Evolutionary conservation across 2,888 invertebrate genomes (phyloP).

Genomic region (Phyto melanocephala): DNA sequence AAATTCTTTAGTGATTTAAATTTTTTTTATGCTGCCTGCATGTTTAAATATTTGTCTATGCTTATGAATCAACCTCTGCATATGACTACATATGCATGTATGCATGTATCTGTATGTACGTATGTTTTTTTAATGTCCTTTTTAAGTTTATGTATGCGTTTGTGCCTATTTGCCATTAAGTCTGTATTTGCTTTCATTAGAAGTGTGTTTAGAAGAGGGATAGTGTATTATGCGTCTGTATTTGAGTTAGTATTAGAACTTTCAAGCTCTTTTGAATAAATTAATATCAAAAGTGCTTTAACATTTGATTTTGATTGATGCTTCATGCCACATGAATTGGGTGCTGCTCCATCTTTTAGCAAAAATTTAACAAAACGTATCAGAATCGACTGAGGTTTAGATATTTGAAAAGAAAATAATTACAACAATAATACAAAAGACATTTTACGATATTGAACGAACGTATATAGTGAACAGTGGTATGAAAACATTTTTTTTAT

Average conservation of each 20-base stretch:
- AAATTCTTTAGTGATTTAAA: not conserved
- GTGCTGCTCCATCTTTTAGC: not conserved
- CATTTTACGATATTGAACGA: not conserved
- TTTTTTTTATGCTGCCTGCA: not conserved
- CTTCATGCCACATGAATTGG: conserved; percentile 66
- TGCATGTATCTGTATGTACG: not conserved
- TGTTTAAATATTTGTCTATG: not conserved
- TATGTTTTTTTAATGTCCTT: not conserved
- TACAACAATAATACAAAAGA: not conserved
- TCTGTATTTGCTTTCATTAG: not conserved
- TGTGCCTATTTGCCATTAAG: conserved; percentile 13
- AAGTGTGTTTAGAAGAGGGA: not conserved
- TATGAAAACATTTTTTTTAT: too few species aligned
- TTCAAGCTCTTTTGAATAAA: conserved; percentile 76
- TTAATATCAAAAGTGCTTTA: conserved; percentile 78
- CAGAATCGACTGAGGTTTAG: not conserved
- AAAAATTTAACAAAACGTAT: conserved; percentile 15
- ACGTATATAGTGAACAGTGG: too few species aligned
- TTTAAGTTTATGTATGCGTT: not conserved
- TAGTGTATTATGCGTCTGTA: not conserved
- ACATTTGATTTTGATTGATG: conserved; percentile 78
- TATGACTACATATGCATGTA: not conserved
- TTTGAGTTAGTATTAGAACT: conserved; percentile 71
- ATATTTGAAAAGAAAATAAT: not conserved
- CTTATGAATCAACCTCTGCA: not conserved